Evolutionary conservation across 35 echinoderm and acorn worm genomes (phyloP).

Genomic region (Anneissia japonica): DNA sequence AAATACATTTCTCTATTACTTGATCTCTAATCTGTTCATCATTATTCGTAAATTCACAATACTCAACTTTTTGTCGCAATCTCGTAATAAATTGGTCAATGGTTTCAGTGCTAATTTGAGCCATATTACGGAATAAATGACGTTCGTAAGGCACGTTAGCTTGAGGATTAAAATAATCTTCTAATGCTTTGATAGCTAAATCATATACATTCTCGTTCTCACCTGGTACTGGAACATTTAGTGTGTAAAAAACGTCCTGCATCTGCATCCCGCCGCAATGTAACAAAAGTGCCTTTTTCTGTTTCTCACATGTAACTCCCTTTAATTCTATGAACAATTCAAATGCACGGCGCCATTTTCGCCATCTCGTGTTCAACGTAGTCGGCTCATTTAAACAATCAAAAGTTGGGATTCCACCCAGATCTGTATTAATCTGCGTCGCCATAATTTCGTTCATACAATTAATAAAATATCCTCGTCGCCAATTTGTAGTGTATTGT

Average conservation of each 20-base stretch:
- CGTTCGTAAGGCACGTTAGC: conserved; percentile 12
- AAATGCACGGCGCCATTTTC: background rate
- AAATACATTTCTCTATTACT: conserved; percentile 13
- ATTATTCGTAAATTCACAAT: background rate
- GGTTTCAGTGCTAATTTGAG: background rate
- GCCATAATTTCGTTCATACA: too few relatives aligned
- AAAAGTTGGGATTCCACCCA: too few relatives aligned
- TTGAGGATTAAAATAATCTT: conserved; percentile 10
- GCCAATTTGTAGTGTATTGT: too few relatives aligned
- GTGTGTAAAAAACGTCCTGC: too few relatives aligned
- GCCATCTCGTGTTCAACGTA: background rate
- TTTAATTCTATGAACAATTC: background rate
- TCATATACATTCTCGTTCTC: too few relatives aligned
- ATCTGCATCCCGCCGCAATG: too few relatives aligned
- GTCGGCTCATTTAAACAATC: too few relatives aligned
- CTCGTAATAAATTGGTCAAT: conserved; percentile 12
- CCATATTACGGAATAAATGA: background rate
- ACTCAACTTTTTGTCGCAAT: background rate
- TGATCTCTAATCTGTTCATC: background rate
- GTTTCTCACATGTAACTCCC: too few relatives aligned
- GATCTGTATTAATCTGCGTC: too few relatives aligned
- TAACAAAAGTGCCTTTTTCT: background rate
- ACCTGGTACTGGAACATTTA: too few relatives aligned
- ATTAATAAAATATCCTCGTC: too few relatives aligned
- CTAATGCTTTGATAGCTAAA: conserved; percentile 14